These are phyloP conservation scores for Dysmachus trigonus DNA, from an alignment of 2,888 invertebrate species.

Conservation along the genomic window DNA sequence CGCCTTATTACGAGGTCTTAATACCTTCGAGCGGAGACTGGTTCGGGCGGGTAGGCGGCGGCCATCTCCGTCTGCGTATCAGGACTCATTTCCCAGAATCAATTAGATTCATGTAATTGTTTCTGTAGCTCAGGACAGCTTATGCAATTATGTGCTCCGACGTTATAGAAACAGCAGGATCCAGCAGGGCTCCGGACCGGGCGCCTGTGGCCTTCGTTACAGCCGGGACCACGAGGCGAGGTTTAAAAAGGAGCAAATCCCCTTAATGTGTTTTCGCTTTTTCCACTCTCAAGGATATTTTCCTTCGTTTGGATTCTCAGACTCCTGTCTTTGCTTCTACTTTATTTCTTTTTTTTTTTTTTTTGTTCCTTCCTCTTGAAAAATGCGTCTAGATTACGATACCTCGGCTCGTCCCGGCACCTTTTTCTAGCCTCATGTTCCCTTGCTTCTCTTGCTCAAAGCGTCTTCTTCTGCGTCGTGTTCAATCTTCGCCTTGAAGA, in stretches of 20 bases:
- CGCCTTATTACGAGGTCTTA: constrained; percentile 12
- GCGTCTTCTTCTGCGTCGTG: not conserved
- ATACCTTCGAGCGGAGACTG: not conserved
- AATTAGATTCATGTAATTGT: constrained; percentile 32
- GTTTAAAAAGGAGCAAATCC: constrained; percentile 33
- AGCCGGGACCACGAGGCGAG: not conserved
- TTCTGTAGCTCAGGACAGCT: constrained; percentile 15
- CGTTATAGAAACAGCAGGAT: constrained; percentile 25
- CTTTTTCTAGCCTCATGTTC: not conserved
- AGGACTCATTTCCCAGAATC: constrained; percentile 22
- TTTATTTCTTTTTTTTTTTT: too few species aligned
- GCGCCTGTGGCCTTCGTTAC: not conserved
- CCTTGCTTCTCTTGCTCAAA: not conserved
- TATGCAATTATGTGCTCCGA: constrained; percentile 6
- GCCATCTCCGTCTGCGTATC: not conserved
- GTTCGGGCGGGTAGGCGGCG: not conserved
- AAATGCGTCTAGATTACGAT: constrained; percentile 20
- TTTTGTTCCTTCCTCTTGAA: not conserved
- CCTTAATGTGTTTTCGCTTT: constrained; percentile 41
- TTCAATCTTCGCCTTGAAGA: not conserved
- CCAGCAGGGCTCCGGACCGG: too few species aligned
- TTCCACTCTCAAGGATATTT: constrained; percentile 3
- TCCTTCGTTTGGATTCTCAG: not conserved
- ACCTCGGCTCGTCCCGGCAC: not conserved
- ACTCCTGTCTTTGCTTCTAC: not conserved